Evolutionary conservation across 1,140 invertebrate species (phyloP).

Genomic region (Cyclargus thomasi): DNA sequence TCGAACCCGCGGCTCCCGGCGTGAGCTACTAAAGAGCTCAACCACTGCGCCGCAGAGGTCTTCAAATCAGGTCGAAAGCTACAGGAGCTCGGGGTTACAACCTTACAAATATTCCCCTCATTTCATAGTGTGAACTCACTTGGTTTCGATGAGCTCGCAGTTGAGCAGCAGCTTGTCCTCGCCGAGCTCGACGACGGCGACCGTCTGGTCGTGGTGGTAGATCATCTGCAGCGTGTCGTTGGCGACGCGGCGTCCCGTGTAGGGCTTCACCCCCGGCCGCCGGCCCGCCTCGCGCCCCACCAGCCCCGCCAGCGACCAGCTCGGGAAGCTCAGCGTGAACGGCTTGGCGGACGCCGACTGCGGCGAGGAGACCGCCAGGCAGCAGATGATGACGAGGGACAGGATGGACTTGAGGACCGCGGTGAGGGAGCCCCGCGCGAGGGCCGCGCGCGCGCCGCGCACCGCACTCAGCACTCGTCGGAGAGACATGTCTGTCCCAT

Average conservation of each 20-base stretch:
- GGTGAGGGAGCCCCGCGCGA: constrained; percentile 48
- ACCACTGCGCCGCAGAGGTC: too few species aligned
- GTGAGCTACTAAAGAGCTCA: too few species aligned
- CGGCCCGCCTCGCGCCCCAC: constrained; percentile 52
- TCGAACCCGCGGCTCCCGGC: too few species aligned
- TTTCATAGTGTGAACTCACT: too few species aligned
- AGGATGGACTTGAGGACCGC: constrained; percentile 58
- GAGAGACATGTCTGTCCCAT: constrained; percentile 57
- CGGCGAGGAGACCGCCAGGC: constrained; percentile 61
- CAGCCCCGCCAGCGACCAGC: constrained; percentile 61
- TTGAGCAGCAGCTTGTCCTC: constrained; percentile 80
- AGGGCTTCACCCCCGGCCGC: constrained; percentile 68
- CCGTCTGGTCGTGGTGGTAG: constrained; percentile 86
- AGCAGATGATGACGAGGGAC: constrained; percentile 57
- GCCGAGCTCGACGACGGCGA: constrained; percentile 85
- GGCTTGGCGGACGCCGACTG: constrained; percentile 68
- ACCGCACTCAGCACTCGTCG: constrained; percentile 55
- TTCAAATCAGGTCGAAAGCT: too few species aligned
- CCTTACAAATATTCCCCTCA: too few species aligned
- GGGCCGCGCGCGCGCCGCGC: constrained; percentile 52
- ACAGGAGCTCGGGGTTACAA: too few species aligned
- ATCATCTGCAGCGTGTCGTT: constrained; percentile 81
- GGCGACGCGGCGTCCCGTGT: constrained; percentile 77
- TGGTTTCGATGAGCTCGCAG: constrained; percentile 89
- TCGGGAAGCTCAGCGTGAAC: constrained; percentile 70